A percentile compares a stretch with the other conserved stretches of the same genome.
phyloP scores from a whole-genome alignment of 2,113 vertebrate species.

The Lycaon pictus region DNA sequence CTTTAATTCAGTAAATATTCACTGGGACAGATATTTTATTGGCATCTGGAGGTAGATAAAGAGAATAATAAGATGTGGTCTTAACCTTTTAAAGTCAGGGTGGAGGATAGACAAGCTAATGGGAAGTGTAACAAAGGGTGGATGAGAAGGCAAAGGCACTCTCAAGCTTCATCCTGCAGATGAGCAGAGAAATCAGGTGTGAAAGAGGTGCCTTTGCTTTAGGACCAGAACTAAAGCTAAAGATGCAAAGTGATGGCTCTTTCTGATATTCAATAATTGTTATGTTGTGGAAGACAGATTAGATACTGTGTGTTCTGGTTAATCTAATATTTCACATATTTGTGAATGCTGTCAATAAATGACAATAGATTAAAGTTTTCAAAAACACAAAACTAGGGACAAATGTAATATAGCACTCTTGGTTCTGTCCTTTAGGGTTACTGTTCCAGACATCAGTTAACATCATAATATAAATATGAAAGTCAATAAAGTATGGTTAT shows the following conservation, averaged over 20 bases:
- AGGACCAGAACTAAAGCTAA: background rate
- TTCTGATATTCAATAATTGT: background rate
- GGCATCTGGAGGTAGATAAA: background rate
- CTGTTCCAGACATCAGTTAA: background rate
- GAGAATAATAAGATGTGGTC: background rate
- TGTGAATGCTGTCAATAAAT: background rate
- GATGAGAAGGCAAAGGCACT: accelerated
- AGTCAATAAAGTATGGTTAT: background rate
- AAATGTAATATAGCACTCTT: background rate
- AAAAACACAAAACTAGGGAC: background rate
- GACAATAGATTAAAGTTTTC: background rate
- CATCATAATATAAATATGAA: background rate
- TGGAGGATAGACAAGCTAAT: background rate
- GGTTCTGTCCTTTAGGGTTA: background rate
- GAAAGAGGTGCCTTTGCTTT: background rate
- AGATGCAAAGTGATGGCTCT: background rate
- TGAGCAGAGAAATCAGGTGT: background rate
- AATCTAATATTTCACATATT: background rate
- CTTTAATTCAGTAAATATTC: background rate
- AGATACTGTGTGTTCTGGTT: background rate
- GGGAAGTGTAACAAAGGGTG: background rate
- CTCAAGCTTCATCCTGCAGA: background rate
- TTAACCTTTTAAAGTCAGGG: background rate
- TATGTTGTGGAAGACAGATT: background rate
- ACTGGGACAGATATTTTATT: background rate